Base-by-base conservation (phyloP, 2,113 vertebrate species). In the Nothoprocta pentlandii region DNA sequence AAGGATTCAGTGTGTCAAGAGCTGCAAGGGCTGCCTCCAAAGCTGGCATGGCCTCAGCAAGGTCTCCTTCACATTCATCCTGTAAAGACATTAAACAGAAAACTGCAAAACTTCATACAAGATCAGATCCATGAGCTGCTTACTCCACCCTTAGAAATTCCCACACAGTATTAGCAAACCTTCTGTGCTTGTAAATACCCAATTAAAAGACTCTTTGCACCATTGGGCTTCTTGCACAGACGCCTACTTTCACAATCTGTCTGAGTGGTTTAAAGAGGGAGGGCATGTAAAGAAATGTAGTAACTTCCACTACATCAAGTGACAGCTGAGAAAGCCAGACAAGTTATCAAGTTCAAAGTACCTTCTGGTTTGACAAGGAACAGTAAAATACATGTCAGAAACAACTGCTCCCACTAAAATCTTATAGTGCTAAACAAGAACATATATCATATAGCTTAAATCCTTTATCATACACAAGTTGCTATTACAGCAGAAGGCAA, bases 41-140 rank as follows among this genome's bases (percentile, higher is more conserved):
- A 4, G 98, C 99, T 12, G 99, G 99, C 99, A 99, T 98, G 8
- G 98, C 99, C 77, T 99, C 98, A 0, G 98, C 98, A 73, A 99
- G 97, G 84, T 99, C 99, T 71, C 98, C 98, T 93, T 99, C 98
- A 77, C 99, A 99, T 84, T 99, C 99, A 0, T 99, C 98, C 99
- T 99, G 96, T 41, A 75, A 93, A 82, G 59, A 87, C 34, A 96
- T 73, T 3, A 68, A n/a, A 62, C 49, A 92, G 17, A 91, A 74
- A 51, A 19, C 70, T 87, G 7, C 59, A 85, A 71, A 56, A 7
- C 21, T 68, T 49, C 69, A 30, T 5, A 34, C 12, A 16, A 10
- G 3, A 56, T 17, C 69, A 74, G 11, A 4, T 36, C 41, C 62
- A 28, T 75, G 91, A 42, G 34, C 59, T 87, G 46, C 63, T 47